phyloP scores from a whole-genome alignment of 2,797 vertebrate genomes.

The Malurus splendens region DNA sequence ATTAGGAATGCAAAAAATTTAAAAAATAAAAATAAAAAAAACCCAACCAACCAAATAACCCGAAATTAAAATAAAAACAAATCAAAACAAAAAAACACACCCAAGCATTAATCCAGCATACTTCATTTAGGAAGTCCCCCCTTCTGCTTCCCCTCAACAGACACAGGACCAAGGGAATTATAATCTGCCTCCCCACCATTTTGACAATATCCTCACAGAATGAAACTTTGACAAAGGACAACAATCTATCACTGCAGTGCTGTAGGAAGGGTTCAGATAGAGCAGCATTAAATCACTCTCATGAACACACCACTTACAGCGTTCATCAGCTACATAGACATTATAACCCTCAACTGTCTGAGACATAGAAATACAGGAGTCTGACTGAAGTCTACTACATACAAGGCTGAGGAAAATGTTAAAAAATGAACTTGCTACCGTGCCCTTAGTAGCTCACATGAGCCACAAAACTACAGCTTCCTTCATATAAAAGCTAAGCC shows the following conservation, averaged over 20 bases:
- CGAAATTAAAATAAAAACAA: not conserved
- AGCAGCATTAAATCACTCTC: not conserved
- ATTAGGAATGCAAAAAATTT: not conserved
- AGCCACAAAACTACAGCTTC: not conserved
- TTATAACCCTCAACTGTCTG: not conserved
- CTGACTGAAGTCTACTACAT: not conserved
- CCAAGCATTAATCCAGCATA: not conserved
- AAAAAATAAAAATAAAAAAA: not conserved
- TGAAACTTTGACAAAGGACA: not conserved
- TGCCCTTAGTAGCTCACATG: not conserved
- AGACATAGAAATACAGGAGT: not conserved
- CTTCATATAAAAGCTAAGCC: not conserved
- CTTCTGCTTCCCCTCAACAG: not conserved
- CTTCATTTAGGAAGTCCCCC: not conserved
- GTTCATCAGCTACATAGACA: not conserved
- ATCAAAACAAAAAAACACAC: not conserved
- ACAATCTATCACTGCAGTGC: not conserved
- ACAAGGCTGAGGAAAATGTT: not conserved
- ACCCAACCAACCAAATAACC: not conserved
- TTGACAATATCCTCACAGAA: not conserved
- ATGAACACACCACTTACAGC: not conserved
- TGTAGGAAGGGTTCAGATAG: not conserved
- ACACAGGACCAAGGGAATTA: not conserved
- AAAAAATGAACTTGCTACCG: not conserved
- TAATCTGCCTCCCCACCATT: not conserved